These are phyloP conservation scores for Caerostris extrusa DNA, from an alignment of 1,140 invertebrate genomes.

Conservation along the genomic window DNA sequence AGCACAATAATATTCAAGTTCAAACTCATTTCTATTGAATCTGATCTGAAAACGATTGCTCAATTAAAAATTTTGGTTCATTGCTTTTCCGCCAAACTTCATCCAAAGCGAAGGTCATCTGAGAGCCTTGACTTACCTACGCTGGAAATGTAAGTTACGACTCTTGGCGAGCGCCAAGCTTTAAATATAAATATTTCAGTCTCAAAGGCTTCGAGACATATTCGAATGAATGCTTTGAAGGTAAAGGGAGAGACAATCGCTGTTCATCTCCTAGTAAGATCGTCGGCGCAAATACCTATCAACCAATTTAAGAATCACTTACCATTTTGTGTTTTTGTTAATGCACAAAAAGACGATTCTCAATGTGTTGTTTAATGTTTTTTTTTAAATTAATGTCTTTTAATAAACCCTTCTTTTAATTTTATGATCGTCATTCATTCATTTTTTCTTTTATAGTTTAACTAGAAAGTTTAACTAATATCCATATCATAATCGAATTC, in stretches of 20 bases:
- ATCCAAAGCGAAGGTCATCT: conserved; percentile 57
- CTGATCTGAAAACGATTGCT: conserved; percentile 4
- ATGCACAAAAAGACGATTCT: too few relatives aligned
- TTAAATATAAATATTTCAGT: conserved; percentile 43
- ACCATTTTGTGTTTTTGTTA: too few relatives aligned
- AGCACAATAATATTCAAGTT: neutral
- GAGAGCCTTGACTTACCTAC: conserved; percentile 69
- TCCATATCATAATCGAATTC: too few relatives aligned
- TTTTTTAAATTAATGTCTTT: too few relatives aligned
- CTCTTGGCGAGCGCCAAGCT: conserved; percentile 49
- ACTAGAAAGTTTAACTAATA: too few relatives aligned
- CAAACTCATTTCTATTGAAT: conserved; percentile 5
- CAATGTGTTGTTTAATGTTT: too few relatives aligned
- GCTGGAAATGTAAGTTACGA: conserved; percentile 45
- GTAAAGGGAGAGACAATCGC: neutral
- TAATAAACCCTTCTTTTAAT: too few relatives aligned
- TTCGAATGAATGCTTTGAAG: neutral
- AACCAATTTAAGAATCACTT: too few relatives aligned
- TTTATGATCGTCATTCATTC: too few relatives aligned
- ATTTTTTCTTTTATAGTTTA: too few relatives aligned
- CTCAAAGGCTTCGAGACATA: neutral
- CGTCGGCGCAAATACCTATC: too few relatives aligned
- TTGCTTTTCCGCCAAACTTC: conserved; percentile 62
- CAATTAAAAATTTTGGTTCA: neutral
- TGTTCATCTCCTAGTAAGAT: neutral